Conservation (phyloP, 2,888 invertebrate species). For the Eugnorisma glareosa region DNA sequence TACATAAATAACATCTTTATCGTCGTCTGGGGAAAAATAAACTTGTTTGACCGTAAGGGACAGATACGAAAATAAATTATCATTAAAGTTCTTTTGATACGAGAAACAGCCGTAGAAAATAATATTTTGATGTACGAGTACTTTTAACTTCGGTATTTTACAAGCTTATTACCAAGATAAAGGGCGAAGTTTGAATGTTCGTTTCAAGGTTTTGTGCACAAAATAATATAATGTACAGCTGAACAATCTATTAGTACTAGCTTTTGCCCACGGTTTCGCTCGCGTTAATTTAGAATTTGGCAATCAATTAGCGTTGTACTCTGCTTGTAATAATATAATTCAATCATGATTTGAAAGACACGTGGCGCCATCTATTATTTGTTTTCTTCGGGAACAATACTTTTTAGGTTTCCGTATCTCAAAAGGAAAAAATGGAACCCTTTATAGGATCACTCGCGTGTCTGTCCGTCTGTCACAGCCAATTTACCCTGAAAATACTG, state of each 20-base stretch:
- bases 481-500: too few relatives aligned
- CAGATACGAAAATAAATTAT: slow-evolving; percentile 17
- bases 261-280: too few relatives aligned
- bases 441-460: too few relatives aligned
- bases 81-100: slow-evolving; percentile 10
- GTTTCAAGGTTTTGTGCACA: neutral
- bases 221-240: neutral
- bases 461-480: too few relatives aligned
- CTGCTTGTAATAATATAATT: too few relatives aligned
- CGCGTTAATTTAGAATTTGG: too few relatives aligned
- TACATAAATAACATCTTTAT: slow-evolving; percentile 33
- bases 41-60: slow-evolving; percentile 18
- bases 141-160: neutral
- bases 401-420: too few relatives aligned
- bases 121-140: neutral
- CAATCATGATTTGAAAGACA: too few relatives aligned
- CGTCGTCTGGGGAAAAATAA: slow-evolving; percentile 31
- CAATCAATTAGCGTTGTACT: too few relatives aligned
- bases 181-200: neutral
- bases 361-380: too few relatives aligned
- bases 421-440: too few relatives aligned
- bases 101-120: neutral
- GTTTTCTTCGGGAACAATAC: too few relatives aligned
- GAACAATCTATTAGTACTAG: neutral
- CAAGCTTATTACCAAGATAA: neutral